These are phyloP conservation scores for Nudaria mundana DNA, from an alignment of 2,888 invertebrate species.

Conservation along the genomic window DNA sequence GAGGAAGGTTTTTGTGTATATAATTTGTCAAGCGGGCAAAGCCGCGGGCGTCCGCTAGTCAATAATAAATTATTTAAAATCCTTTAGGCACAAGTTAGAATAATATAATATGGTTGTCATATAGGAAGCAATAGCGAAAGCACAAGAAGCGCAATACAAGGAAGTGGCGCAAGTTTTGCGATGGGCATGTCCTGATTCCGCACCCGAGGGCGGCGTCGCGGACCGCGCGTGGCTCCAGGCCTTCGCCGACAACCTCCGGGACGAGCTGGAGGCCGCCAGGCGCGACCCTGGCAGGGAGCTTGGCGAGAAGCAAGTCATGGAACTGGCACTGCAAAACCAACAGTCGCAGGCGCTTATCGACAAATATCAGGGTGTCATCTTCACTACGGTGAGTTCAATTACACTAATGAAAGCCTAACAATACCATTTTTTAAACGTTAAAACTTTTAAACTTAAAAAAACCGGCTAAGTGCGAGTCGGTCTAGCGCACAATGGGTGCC, in stretches of 20 bases:
- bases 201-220: constrained; percentile 39
- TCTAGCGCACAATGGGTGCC: too few relatives aligned
- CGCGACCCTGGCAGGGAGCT: constrained; percentile 24
- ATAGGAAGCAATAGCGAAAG: constrained; percentile 67
- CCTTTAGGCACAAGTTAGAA: too few relatives aligned
- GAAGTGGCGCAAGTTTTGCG: constrained; percentile 70
- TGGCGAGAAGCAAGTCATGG: constrained; percentile 54
- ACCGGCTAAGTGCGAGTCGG: too few relatives aligned
- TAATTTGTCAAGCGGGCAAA: too few relatives aligned
- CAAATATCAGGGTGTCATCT: constrained; percentile 85
- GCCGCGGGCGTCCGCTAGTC: too few relatives aligned
- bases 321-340: constrained; percentile 82
- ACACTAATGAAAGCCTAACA: too few relatives aligned
- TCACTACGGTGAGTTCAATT: background rate
- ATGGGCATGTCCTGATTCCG: constrained; percentile 48
- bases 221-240: constrained; percentile 52
- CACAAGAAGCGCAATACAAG: constrained; percentile 83
- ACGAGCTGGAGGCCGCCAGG: constrained; percentile 27
- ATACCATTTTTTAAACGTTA: too few relatives aligned
- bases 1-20: too few relatives aligned
- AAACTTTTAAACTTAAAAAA: too few relatives aligned
- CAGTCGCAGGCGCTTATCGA: constrained; percentile 83
- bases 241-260: constrained; percentile 59
- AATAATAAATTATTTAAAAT: too few relatives aligned
- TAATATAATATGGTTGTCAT: constrained; percentile 1